Evolutionary conservation across 2,797 vertebrate genomes (phyloP).

Genomic region (Sarcophilus harrisii): DNA sequence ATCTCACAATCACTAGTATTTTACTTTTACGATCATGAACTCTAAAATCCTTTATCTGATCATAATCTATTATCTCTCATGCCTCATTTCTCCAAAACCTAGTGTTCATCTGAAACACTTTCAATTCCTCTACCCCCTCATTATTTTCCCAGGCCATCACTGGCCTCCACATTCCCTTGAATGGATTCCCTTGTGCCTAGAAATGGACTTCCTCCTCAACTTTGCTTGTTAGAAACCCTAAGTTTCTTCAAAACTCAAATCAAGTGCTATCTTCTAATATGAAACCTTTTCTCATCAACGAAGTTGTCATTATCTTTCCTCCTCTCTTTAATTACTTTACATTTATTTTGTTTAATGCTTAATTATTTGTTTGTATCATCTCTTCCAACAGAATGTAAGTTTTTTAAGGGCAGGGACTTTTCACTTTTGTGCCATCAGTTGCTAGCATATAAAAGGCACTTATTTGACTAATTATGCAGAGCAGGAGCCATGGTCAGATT

Average conservation of each 20-base stretch:
- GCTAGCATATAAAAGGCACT: not conserved
- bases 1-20: not conserved
- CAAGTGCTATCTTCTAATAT: not conserved
- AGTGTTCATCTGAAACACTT: not conserved
- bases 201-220: not conserved
- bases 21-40: not conserved
- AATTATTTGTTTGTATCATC: not conserved
- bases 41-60: not conserved
- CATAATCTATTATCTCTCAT: not conserved
- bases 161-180: not conserved
- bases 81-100: not conserved
- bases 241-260: not conserved
- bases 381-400: not conserved
- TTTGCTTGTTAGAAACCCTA: not conserved
- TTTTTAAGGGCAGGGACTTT: not conserved
- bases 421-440: not conserved
- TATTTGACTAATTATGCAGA: not conserved
- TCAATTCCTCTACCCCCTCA: not conserved
- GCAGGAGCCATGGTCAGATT: not conserved
- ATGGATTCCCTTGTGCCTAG: not conserved
- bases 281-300: not conserved
- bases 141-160: not conserved
- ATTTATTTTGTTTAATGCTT: not conserved
- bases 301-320: not conserved
- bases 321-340: not conserved